Percentiles rank a stretch among this genome's conserved stretches.
Conservation (phyloP, 2,888 invertebrate genomes). For the Dryococelus australis region DNA sequence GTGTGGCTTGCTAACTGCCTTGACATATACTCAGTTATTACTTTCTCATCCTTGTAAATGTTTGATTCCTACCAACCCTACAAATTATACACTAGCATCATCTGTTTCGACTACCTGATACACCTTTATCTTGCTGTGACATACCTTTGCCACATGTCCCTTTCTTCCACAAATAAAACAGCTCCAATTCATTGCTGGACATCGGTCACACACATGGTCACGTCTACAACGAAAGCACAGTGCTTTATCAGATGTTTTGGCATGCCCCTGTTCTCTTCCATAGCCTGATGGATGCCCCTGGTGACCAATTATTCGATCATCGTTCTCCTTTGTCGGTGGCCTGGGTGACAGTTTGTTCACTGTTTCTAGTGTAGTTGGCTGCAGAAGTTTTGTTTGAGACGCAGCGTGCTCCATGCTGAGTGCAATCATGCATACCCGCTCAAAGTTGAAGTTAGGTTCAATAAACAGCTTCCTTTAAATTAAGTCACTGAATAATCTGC, state of each 20-base stretch:
- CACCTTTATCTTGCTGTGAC: background rate
- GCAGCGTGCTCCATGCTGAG: slow-evolving; percentile 40
- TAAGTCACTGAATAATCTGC: no score
- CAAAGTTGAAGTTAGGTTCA: no score
- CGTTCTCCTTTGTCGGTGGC: background rate
- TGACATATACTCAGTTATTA: no score
- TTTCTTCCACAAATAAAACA: no score
- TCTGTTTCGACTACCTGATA: background rate
- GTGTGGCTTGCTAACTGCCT: no score
- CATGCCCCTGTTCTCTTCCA: background rate
- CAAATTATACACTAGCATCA: background rate
- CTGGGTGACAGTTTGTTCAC: background rate
- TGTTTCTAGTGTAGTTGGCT: slow-evolving; percentile 24
- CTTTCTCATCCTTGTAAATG: no score
- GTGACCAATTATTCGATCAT: background rate
- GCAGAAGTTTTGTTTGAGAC: background rate
- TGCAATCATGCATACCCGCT: slow-evolving; percentile 40
- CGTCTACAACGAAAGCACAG: background rate
- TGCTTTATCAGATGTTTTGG: background rate
- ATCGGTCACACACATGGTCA: background rate
- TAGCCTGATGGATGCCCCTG: background rate
- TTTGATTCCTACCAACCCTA: background rate
- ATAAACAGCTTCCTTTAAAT: no score
- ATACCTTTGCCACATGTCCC: no score
- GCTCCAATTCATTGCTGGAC: no score